Evolutionary conservation across 2,888 invertebrate genomes (phyloP), one percentile per base, ranked within the genome.

Genomic region (Tipula helvola): DNA sequence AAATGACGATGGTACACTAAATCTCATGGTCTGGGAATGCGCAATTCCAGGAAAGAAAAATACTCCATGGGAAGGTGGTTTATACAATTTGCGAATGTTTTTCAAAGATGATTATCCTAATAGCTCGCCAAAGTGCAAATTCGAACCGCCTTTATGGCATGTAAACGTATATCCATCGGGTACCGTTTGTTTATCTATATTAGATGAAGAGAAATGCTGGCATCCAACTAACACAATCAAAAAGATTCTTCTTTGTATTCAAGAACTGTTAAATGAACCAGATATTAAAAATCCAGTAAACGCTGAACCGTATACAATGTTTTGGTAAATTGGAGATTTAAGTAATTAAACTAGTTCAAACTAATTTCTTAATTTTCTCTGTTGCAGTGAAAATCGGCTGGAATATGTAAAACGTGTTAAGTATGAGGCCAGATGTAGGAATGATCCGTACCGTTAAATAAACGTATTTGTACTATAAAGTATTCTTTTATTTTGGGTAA

Each of bases 61-160:
- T 91, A 97, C 99, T 52, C 96, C 98, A 36, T 99, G 99, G 99
- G 99, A 99, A 93, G 97, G 97, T 89, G 99, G 99, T 52, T 93
- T 98, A 86, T 99, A 98, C 92, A 98, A 98, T 92, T 92, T 99
- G 88, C 94, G 98, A n/a, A 99, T 99, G 99, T 96, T 98, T 89
- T 99, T 99, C 93, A 99, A 99, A 93, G 99, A 99, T 90, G 99
- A 99, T 91, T 99, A 98, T 91, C 99, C 99, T 10, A 98, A 98
- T 86, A 98, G 98, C 90, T 99, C 99, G 85, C 99, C 99, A 87
- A 99, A 99, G 92, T 99, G 99, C 93, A 99, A 99, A 93, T 99
- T 99, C 92, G 99, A 99, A 91, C 99, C 99, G 7, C 99, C 99
- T 18, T 93, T 99, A 8, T 99, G 99, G 91, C 99, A 99, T 91